Base-by-base conservation (phyloP, 2,888 invertebrate genomes). In the Drosophila niveifrons region DNA sequence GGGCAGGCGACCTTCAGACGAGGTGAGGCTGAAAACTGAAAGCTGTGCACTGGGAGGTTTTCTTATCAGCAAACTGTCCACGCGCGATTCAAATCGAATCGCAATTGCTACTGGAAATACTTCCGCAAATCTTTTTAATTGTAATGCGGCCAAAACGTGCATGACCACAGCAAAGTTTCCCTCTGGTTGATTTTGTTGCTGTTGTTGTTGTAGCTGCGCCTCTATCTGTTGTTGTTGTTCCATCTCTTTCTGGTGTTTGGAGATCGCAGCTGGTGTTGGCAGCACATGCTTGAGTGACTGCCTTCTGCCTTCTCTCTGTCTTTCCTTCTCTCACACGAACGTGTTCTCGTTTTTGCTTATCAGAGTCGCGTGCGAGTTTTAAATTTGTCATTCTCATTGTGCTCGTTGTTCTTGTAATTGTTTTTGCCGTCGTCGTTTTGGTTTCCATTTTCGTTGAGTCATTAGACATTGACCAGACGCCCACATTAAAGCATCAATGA, bases 351-450 rank as follows among this genome's bases (percentile, higher is more conserved):
- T 39, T 39, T 51, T 28, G 41, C 64, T 75, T 56, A 78, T 75
- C 78, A 69, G n/a, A 59, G 69, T 73, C 78, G 68, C 68, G 78
- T 78, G 78, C 59, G 29, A 13, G 48, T 3, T 50, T 36, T 3
- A 59, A 53, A 59, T 47, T 63, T 59, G 41, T 80, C 66, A 41
- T 47, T n/a, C 34, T 39, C 17, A 15, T 31, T n/a, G 4, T 17
- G 1, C 11, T 11, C 15, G 11, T 29, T 47, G 9, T 34, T 52
- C 17, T 23, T 57, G 52, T 53, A 39, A 18, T 23, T 11, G 17
- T 56, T 55, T 41, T 44, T 11, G 29, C 23, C 23, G 23, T 23
- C 6, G 23, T 23, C 23, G 23, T 23, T 23, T 23, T 23, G 23
- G 0, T 23, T 23, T 23, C 6, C 4, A 23, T 34, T 13, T 41